phyloP scores from a whole-genome alignment of 1,140 invertebrate genomes.

The Cryptotermes secundus region DNA sequence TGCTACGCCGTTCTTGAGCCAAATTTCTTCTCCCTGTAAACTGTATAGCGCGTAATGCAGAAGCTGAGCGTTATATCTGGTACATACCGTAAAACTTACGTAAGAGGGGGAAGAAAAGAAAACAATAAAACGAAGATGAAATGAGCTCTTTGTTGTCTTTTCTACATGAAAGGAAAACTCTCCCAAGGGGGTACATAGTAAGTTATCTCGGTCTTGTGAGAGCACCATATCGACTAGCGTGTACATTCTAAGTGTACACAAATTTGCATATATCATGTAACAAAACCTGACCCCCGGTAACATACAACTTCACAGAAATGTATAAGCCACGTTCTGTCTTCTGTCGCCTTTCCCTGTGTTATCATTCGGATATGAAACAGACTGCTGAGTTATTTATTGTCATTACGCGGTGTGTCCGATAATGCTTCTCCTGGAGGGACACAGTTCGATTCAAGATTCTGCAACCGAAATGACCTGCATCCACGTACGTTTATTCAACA shows the following conservation, averaged over 20 bases:
- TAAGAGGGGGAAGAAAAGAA: background rate
- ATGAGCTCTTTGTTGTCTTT: background rate
- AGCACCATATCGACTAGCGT: background rate
- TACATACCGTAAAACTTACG: background rate
- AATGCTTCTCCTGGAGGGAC: background rate
- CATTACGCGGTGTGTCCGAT: background rate
- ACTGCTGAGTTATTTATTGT: background rate
- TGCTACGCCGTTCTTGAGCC: background rate
- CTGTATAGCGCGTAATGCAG: background rate
- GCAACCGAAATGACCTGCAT: too few relatives aligned
- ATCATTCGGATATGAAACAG: background rate
- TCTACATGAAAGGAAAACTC: conserved; percentile 5
- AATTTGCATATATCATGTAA: background rate
- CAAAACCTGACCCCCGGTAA: background rate
- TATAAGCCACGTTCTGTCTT: background rate
- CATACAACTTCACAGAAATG: background rate
- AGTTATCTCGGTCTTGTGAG: background rate
- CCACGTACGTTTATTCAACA: too few relatives aligned
- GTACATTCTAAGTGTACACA: background rate
- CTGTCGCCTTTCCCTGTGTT: background rate
- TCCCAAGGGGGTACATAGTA: background rate
- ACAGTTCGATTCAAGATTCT: too few relatives aligned
- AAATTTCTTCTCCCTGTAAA: background rate
- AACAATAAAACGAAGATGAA: background rate
- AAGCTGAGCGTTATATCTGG: background rate